Conservation (phyloP, 2,797 vertebrate species). For the Tympanoctomys barrerae region DNA sequence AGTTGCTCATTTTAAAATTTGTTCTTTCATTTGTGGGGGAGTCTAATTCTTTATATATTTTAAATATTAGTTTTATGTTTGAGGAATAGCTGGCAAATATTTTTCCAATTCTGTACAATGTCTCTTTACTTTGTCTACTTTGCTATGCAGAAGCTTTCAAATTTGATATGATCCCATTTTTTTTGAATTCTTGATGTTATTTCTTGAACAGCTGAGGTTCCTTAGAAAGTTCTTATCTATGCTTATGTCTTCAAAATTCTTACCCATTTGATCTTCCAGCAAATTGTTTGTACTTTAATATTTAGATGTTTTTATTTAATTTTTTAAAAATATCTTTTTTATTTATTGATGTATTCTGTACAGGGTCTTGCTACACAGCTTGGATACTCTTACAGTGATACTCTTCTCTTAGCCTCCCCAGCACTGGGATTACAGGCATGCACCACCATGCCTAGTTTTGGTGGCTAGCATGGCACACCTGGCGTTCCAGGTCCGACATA, state of each 20-base stretch:
- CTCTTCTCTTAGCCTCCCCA: too few species aligned
- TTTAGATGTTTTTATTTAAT: neutral
- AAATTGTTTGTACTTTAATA: neutral
- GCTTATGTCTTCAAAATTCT: neutral
- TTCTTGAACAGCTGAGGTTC: neutral
- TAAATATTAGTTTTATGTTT: neutral
- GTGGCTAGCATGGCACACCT: too few species aligned
- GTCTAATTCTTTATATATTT: neutral
- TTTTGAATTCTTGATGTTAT: neutral
- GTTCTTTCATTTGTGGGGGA: neutral
- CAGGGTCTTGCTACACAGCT: too few species aligned
- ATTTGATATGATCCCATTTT: neutral
- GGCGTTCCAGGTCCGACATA: too few species aligned
- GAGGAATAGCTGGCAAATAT: neutral
- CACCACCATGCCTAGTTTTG: too few species aligned
- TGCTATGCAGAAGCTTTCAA: neutral
- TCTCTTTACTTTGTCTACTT: neutral
- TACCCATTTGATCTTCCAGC: neutral
- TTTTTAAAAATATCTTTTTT: too few species aligned
- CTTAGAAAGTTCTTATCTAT: neutral
- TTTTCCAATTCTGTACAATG: neutral
- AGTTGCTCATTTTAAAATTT: neutral
- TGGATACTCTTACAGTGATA: too few species aligned
- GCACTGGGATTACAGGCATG: too few species aligned
- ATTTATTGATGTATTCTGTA: too few species aligned